phyloP scores from a whole-genome alignment of 2,797 vertebrate species.

The Eulemur coronatus region DNA sequence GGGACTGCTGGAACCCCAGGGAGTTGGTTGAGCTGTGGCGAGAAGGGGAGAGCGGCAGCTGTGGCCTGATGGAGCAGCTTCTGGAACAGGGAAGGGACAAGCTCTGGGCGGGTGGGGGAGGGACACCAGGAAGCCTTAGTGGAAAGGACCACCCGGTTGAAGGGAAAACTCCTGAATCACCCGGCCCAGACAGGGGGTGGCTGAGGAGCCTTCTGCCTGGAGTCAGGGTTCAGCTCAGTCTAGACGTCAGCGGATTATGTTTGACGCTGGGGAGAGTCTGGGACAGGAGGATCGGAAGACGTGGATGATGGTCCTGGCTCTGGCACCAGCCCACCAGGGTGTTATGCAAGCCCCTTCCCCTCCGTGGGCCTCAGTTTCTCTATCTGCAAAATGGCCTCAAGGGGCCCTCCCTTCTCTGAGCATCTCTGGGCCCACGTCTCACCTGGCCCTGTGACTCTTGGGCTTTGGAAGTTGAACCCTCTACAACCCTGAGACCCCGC shows the following conservation, averaged over 20 bases:
- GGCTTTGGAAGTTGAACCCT: not conserved
- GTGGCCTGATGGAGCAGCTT: not conserved
- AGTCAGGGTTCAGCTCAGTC: not conserved
- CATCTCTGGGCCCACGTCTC: not conserved
- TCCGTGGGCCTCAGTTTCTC: not conserved
- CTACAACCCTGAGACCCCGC: not conserved
- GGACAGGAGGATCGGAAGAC: not conserved
- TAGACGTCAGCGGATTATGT: not conserved
- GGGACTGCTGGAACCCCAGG: not conserved
- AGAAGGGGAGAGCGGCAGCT: not conserved
- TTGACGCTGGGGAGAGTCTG: not conserved
- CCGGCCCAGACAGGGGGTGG: not conserved
- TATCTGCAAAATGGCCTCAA: not conserved
- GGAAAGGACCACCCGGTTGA: not conserved
- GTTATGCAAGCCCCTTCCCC: not conserved
- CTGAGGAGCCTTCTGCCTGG: not conserved
- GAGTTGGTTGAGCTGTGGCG: not conserved
- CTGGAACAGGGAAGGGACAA: conserved; percentile 25
- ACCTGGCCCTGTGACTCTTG: not conserved
- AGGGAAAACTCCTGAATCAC: not conserved
- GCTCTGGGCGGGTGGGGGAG: not conserved
- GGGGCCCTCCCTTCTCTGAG: not conserved
- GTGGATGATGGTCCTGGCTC: not conserved
- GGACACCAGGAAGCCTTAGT: not conserved
- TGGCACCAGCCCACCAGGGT: not conserved